A percentile compares a stretch with the other conserved stretches of the same genome.
phyloP scores from a whole-genome alignment of 1,140 invertebrate species.

The Orchestia grillus region DNA sequence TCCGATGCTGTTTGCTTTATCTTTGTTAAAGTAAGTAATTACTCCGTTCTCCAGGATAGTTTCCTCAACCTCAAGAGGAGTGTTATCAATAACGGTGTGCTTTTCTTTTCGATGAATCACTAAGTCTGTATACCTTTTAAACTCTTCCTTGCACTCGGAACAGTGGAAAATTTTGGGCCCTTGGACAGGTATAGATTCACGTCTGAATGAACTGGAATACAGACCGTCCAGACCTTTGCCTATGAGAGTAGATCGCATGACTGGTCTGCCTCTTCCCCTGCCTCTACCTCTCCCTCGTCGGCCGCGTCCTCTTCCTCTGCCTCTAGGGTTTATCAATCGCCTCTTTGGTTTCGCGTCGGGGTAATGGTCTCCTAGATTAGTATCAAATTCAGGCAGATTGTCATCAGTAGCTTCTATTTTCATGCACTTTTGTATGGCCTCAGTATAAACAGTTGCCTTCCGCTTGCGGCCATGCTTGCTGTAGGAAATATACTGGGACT shows the following conservation, averaged over 20 bases:
- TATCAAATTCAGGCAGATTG: constrained; percentile 64
- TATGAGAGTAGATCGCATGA: constrained; percentile 65
- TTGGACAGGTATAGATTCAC: constrained; percentile 60
- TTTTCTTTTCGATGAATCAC: constrained; percentile 66
- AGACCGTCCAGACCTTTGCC: constrained; percentile 65
- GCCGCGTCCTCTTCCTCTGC: constrained; percentile 60
- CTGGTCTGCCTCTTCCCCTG: constrained; percentile 61
- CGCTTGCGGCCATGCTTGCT: constrained; percentile 66
- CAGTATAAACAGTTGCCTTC: constrained; percentile 60
- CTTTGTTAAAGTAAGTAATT: constrained; percentile 68
- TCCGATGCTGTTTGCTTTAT: constrained; percentile 67
- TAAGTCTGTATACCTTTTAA: constrained; percentile 67
- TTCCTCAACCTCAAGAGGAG: constrained; percentile 65
- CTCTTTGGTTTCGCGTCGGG: constrained; percentile 64
- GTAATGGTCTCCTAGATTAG: constrained; percentile 62
- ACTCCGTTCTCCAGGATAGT: constrained; percentile 67
- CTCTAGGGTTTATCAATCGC: constrained; percentile 59
- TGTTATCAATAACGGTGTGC: constrained; percentile 67
- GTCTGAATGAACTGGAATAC: constrained; percentile 64
- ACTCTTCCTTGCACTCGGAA: constrained; percentile 65
- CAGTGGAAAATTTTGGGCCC: constrained; percentile 67
- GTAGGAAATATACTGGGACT: constrained; percentile 60
- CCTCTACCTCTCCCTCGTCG: constrained; percentile 62
- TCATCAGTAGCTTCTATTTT: constrained; percentile 66
- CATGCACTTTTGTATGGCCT: constrained; percentile 63